Evolutionary conservation across 2,113 vertebrate species (phyloP).

Genomic region (Talpa occidentalis): DNA sequence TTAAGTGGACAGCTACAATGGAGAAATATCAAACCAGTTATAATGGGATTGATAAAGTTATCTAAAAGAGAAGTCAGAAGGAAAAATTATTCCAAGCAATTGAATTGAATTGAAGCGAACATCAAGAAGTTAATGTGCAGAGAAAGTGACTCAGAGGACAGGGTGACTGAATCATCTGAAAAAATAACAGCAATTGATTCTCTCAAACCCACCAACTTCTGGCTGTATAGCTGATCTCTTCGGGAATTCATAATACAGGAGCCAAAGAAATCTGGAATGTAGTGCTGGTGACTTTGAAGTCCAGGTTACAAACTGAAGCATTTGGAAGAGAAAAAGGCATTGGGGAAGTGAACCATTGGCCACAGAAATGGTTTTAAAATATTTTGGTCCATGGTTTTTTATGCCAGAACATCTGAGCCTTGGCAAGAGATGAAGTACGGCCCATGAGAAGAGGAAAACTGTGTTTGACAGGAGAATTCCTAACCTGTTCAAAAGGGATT

Average conservation of each 20-base stretch:
- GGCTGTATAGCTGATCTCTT: constrained; percentile 43
- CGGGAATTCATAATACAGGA: constrained; percentile 55
- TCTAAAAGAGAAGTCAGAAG: background rate
- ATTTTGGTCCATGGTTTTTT: constrained; percentile 41
- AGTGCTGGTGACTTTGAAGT: constrained; percentile 66
- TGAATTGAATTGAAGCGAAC: constrained; percentile 41
- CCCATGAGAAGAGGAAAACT: constrained; percentile 39
- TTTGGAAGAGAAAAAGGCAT: constrained; percentile 56
- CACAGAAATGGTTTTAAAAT: constrained; percentile 65
- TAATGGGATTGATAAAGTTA: constrained; percentile 10
- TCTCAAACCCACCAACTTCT: constrained; percentile 54
- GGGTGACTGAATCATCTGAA: constrained; percentile 19
- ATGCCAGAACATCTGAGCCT: constrained; percentile 50
- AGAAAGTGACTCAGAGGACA: constrained; percentile 57
- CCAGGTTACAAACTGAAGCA: constrained; percentile 43
- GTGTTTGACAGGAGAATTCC: constrained; percentile 54
- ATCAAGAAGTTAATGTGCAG: background rate
- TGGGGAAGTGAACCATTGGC: constrained; percentile 28
- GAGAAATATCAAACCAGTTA: constrained; percentile 1
- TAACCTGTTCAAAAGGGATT: constrained; percentile 39
- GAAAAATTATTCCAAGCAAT: background rate
- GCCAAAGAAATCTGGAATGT: constrained; percentile 66
- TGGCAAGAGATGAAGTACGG: constrained; percentile 53
- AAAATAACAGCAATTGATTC: constrained; percentile 29
- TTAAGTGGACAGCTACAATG: background rate